phyloP scores from a whole-genome alignment of 1,140 invertebrate genomes.

The Eupeodes corollae region DNA sequence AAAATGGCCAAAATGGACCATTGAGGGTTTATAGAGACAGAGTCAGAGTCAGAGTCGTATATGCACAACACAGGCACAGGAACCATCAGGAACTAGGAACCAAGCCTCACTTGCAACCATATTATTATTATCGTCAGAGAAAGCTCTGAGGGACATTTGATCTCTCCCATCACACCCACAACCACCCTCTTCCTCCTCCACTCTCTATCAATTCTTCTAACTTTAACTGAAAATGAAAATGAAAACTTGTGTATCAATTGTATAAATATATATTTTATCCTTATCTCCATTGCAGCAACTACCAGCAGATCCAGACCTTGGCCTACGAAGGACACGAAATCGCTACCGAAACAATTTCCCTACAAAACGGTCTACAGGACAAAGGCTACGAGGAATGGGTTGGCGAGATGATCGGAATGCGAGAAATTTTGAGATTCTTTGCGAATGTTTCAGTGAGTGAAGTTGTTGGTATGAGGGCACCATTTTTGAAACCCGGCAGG shows the following conservation, averaged over 20 bases:
- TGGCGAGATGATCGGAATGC: constrained; percentile 87
- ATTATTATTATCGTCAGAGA: no score
- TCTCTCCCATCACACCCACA: no score
- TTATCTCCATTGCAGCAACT: constrained; percentile 56
- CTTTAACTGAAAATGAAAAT: no score
- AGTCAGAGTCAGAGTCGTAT: no score
- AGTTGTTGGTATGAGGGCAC: constrained; percentile 78
- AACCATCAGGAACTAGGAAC: no score
- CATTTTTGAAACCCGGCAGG: constrained; percentile 79
- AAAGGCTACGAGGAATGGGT: constrained; percentile 85
- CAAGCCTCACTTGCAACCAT: no score
- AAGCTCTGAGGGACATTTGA: no score
- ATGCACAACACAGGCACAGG: no score
- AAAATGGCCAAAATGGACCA: no score
- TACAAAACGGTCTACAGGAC: constrained; percentile 72
- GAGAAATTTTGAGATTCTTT: constrained; percentile 72
- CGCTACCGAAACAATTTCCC: constrained; percentile 75
- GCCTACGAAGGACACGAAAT: constrained; percentile 87
- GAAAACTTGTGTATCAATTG: constrained; percentile 11
- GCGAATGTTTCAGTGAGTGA: constrained; percentile 70
- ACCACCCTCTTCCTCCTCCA: no score
- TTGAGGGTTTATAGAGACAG: no score
- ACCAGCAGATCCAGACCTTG: constrained; percentile 79
- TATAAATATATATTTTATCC: not conserved
- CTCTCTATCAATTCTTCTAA: no score